A percentile compares a stretch with the other conserved stretches of the same genome.
Conservation (phyloP, 2,797 vertebrate species). For the Vireo griseus region DNA sequence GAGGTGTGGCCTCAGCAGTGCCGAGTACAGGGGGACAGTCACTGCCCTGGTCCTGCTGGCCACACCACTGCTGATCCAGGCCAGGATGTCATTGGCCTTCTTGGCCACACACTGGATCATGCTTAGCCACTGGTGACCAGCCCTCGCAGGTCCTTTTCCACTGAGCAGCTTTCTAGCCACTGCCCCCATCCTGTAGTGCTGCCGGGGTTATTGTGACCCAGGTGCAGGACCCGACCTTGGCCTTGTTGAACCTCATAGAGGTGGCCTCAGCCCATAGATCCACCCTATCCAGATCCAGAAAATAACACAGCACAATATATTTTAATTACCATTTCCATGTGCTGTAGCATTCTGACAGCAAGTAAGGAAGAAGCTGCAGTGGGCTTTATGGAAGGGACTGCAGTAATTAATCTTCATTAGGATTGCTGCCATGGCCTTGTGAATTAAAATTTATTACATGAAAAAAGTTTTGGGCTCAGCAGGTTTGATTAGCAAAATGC, state of each 20-base stretch:
- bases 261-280: not conserved
- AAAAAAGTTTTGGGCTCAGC: conserved; percentile 51
- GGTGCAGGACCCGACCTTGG: accelerated
- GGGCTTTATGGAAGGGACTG: conserved; percentile 60
- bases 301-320: conserved; percentile 29
- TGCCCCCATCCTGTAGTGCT: accelerated
- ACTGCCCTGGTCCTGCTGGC: not conserved
- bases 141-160: accelerated
- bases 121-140: accelerated
- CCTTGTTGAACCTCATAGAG: not conserved
- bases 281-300: not conserved
- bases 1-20: not conserved
- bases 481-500: conserved; percentile 64
- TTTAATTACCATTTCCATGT: conserved; percentile 55
- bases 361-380: conserved; percentile 57
- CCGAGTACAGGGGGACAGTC: accelerated
- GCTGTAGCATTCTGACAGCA: conserved; percentile 46
- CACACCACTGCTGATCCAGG: not conserved
- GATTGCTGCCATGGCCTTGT: conserved; percentile 57
- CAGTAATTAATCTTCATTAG: conserved; percentile 78
- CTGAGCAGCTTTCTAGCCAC: accelerated
- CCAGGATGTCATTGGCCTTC: not conserved
- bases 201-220: not conserved
- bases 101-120: not conserved
- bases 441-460: conserved; percentile 72